These are phyloP conservation scores for Melopsittacus undulatus DNA, from an alignment of 2,797 vertebrate genomes.

Conservation along the genomic window DNA sequence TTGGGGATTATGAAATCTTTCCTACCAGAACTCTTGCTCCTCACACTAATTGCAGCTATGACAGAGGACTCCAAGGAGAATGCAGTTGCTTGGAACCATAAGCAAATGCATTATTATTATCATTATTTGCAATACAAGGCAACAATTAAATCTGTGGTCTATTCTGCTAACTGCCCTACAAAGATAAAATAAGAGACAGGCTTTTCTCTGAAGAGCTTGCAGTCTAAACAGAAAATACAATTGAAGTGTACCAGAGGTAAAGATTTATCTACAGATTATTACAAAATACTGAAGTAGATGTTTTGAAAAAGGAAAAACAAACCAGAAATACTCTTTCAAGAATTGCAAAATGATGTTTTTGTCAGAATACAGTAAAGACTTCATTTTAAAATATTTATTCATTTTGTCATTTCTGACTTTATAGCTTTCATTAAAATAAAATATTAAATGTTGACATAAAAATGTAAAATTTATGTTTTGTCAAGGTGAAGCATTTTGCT, in stretches of 20 bases:
- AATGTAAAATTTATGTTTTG: background rate
- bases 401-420: background rate
- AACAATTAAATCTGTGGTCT: background rate
- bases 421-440: background rate
- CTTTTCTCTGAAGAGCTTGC: background rate
- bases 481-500: background rate
- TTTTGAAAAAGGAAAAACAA: background rate
- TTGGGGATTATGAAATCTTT: background rate
- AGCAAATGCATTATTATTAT: background rate
- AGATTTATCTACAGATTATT: background rate
- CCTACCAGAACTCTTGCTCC: background rate
- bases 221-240: background rate
- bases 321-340: background rate
- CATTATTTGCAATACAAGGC: background rate
- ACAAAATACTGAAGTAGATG: background rate
- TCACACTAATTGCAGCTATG: background rate
- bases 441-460: background rate
- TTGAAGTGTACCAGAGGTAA: background rate
- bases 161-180: background rate
- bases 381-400: background rate
- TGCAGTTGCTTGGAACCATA: background rate
- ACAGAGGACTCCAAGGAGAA: background rate
- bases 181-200: background rate
- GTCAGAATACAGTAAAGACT: background rate
- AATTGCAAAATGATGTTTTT: background rate